Evolutionary conservation across 2,113 vertebrate genomes (phyloP), one percentile per base, ranked within the genome.

Genomic region (Sinocyclocheilus anshuiensis): DNA sequence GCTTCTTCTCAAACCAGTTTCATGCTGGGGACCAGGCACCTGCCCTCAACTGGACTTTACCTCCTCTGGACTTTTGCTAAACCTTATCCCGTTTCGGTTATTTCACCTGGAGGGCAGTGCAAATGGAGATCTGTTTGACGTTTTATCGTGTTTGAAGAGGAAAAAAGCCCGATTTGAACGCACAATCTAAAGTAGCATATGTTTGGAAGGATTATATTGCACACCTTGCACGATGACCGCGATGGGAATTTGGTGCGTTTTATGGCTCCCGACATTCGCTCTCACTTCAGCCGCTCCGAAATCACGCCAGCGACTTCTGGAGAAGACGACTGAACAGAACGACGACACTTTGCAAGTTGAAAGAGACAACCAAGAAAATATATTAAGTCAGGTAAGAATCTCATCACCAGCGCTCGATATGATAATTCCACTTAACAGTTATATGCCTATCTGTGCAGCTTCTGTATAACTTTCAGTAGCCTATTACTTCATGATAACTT

Each of bases 301-400:
- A 75, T 29, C 57, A 67, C 3, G 24, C 33, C 78, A 39, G 57
- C 61, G 20, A 18, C 16, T 11, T 42, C 75, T 87, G 59, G 81
- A 84, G 33, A 63, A 74, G 11, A 65, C 88, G 11, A 29, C 45
- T 36, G 88, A 89, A 50, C 88, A 88, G 12, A 75, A 24, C 11
- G 88, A 91, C 5, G 88, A 91, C 5, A 77, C 57, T 22, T 89
- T 96, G 86, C 94, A 95, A 67, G 94, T 96, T 61, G 96, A 96
- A 88, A 91, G 88, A 9, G 94, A 97, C 78, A 96, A 92, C 74
- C 96, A 95, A 75, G 95, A 97, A 82, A 96, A 93, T 90, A 93
- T 97, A 86, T 90, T 97, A 36, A 96, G 96, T 0, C 95, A 97
- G 97, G 97, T 98, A 94, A 67, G 89, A 74, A 16, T 9, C 12